Evolutionary conservation across 2,797 vertebrate genomes (phyloP).

Genomic region (Manis crassicaudata): DNA sequence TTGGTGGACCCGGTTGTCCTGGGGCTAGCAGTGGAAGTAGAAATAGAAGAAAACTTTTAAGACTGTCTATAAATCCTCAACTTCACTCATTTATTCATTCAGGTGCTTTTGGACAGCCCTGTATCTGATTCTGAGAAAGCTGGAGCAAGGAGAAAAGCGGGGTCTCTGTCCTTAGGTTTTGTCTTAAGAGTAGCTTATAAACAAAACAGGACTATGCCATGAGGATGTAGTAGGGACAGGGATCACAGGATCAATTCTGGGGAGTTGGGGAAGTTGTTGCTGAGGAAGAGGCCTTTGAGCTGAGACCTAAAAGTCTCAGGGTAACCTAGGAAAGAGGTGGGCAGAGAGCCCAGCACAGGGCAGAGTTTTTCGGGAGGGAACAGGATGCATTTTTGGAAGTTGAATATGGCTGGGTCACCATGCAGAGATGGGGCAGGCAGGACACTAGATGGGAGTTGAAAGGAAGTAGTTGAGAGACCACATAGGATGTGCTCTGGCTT

Average conservation of each 20-base stretch:
- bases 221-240: neutral
- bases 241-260: neutral
- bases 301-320: neutral
- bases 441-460: neutral
- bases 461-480: neutral
- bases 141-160: neutral
- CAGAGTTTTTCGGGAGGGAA: neutral
- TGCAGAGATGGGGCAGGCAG: neutral
- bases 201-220: neutral
- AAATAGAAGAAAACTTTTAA: neutral
- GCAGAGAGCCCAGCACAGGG: neutral
- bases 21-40: neutral
- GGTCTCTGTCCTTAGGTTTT: neutral
- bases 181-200: neutral
- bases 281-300: neutral
- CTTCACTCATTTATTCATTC: neutral
- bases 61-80: neutral
- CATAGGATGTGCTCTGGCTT: accelerated
- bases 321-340: neutral
- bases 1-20: neutral
- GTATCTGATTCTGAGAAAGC: neutral
- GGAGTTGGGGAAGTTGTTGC: neutral
- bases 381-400: neutral
- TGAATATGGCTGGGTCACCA: neutral
- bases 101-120: neutral